phyloP scores from a whole-genome alignment of 92 coral and sea anemone genomes.

The Micromussa lordhowensis region DNA sequence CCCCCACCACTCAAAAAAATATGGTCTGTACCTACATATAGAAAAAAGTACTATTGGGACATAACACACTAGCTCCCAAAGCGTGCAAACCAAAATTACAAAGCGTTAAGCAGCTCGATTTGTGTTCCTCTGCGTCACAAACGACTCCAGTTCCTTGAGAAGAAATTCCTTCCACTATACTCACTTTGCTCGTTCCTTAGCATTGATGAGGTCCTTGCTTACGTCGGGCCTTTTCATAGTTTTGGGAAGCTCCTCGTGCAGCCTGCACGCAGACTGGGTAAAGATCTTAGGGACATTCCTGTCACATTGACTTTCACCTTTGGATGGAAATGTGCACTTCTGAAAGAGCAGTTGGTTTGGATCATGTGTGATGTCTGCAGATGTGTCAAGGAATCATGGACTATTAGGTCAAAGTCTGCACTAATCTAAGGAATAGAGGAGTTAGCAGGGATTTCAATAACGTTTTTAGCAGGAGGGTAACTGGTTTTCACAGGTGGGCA shows the following conservation, averaged over 20 bases:
- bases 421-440: background rate
- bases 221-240: slow-evolving; percentile 73
- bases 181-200: slow-evolving; percentile 83
- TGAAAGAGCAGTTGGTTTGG: slow-evolving; percentile 90
- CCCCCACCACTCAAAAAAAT: too few relatives aligned
- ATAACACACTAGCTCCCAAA: too few relatives aligned
- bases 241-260: slow-evolving; percentile 76
- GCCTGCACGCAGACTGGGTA: slow-evolving; percentile 72
- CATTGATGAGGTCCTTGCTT: slow-evolving; percentile 77
- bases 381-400: slow-evolving; percentile 15
- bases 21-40: too few relatives aligned
- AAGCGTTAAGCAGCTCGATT: too few relatives aligned
- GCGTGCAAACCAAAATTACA: too few relatives aligned
- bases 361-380: slow-evolving; percentile 88
- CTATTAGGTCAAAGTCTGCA: background rate
- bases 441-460: background rate
- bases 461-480: too few relatives aligned
- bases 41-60: too few relatives aligned
- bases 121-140: too few relatives aligned
- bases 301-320: slow-evolving; percentile 70
- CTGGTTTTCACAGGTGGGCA: too few relatives aligned
- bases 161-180: slow-evolving; percentile 5
- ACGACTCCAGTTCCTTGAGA: too few relatives aligned
- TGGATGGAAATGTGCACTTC: slow-evolving; percentile 77
- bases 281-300: slow-evolving; percentile 76